Conservation (phyloP, 2,888 invertebrate species). For the Cephus pygmeus region DNA sequence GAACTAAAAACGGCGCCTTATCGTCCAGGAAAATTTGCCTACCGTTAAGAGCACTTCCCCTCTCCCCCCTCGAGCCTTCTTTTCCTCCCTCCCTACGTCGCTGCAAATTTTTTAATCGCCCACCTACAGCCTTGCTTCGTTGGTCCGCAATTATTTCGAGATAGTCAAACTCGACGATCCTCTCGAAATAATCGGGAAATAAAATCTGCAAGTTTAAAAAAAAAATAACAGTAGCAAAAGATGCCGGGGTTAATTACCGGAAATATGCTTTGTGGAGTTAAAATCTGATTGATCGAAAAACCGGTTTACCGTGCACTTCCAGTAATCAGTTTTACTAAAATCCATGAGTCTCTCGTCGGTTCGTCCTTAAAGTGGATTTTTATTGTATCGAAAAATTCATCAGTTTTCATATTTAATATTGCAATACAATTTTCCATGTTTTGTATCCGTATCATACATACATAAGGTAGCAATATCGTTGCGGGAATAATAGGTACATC, state of each 20-base stretch:
- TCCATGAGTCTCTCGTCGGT: neutral
- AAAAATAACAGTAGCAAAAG: too few relatives aligned
- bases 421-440: neutral
- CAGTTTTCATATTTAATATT: neutral
- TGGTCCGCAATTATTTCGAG: neutral
- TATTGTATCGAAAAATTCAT: neutral
- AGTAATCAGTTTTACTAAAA: neutral
- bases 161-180: neutral
- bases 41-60: neutral
- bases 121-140: too few relatives aligned
- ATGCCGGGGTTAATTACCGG: neutral
- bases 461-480: too few relatives aligned
- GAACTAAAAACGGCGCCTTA: neutral
- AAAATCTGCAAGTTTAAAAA: neutral
- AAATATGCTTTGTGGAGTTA: neutral
- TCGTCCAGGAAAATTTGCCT: neutral
- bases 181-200: neutral
- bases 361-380: neutral
- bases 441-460: neutral
- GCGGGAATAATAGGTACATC: neutral
- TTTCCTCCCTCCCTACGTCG: too few relatives aligned
- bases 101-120: neutral
- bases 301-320: neutral
- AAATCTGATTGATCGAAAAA: neutral
- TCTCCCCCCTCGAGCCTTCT: too few relatives aligned